Evolutionary conservation across 2,113 vertebrate genomes (phyloP).

Genomic region (Hirundichthys speculiger): DNA sequence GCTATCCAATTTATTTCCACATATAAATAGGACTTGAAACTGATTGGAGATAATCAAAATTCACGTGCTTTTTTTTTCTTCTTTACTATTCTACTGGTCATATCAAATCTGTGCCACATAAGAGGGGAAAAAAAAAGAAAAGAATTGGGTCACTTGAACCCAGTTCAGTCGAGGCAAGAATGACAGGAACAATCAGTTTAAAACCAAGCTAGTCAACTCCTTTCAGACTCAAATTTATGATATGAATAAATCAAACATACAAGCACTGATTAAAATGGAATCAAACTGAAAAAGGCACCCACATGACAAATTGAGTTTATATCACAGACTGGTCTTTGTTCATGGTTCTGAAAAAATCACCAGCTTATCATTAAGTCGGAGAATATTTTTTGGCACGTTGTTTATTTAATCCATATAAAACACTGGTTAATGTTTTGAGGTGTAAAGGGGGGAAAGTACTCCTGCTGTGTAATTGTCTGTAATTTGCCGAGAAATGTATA

Average conservation of each 20-base stretch:
- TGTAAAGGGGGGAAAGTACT: too few relatives aligned
- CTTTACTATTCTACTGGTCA: too few relatives aligned
- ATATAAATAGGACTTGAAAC: too few relatives aligned
- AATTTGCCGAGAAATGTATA: too few relatives aligned
- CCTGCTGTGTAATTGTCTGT: too few relatives aligned
- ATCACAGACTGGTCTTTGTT: not conserved
- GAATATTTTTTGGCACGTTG: not conserved
- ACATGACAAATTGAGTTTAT: not conserved
- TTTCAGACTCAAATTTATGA: slow-evolving; percentile 29
- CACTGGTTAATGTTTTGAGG: not conserved
- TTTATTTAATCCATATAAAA: not conserved
- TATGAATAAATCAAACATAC: too few relatives aligned
- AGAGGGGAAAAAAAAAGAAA: too few relatives aligned
- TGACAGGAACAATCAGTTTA: slow-evolving; percentile 32
- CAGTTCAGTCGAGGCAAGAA: slow-evolving; percentile 43
- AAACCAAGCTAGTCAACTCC: slow-evolving; percentile 47
- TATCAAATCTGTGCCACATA: too few relatives aligned
- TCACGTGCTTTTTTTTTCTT: too few relatives aligned
- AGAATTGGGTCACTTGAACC: slow-evolving; percentile 20
- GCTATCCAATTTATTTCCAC: too few relatives aligned
- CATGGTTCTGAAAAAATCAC: not conserved
- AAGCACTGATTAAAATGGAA: too few relatives aligned
- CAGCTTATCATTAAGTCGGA: not conserved
- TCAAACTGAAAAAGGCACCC: not conserved
- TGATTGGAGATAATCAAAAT: too few relatives aligned